A percentile compares a stretch with the other conserved stretches of the same genome.
Evolutionary conservation across 2,888 invertebrate species (phyloP).

Genomic region (Mycalesis mineus): DNA sequence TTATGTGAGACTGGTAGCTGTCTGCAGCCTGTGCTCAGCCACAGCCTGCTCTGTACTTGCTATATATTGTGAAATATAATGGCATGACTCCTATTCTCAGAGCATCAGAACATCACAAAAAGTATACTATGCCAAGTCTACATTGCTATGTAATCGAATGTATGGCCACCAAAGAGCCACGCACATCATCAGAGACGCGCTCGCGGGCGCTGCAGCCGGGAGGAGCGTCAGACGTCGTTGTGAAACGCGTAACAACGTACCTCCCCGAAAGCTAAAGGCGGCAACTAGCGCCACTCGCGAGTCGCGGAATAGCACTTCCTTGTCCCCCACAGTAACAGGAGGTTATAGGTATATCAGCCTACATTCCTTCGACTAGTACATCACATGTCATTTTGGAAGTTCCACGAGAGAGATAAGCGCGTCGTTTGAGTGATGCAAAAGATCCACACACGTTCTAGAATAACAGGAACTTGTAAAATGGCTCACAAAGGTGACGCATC

Average conservation of each 20-base stretch:
- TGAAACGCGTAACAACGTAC: slow-evolving; percentile 1
- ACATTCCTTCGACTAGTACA: slow-evolving; percentile 22
- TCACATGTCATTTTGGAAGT: slow-evolving; percentile 5
- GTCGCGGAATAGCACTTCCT: slow-evolving; percentile 28
- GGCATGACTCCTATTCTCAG: too few species aligned
- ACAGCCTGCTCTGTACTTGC: too few species aligned
- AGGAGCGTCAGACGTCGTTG: too few species aligned
- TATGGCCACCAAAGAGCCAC: too few species aligned
- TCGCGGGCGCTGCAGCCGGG: too few species aligned
- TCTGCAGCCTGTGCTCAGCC: too few species aligned
- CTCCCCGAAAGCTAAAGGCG: neutral
- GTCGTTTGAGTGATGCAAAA: slow-evolving; percentile 12
- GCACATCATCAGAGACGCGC: too few species aligned
- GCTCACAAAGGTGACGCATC: slow-evolving; percentile 78
- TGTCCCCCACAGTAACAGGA: slow-evolving; percentile 32
- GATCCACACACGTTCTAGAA: slow-evolving; percentile 37
- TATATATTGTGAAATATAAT: too few species aligned
- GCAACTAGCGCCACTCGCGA: slow-evolving; percentile 27
- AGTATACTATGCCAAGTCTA: too few species aligned
- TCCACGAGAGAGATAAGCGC: neutral
- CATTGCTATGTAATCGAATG: too few species aligned
- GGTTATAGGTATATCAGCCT: slow-evolving; percentile 51
- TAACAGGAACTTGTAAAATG: slow-evolving; percentile 66
- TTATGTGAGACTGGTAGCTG: too few species aligned
- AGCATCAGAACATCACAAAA: too few species aligned